Conservation (phyloP, 2,113 vertebrate species). For the Panthera leo region DNA sequence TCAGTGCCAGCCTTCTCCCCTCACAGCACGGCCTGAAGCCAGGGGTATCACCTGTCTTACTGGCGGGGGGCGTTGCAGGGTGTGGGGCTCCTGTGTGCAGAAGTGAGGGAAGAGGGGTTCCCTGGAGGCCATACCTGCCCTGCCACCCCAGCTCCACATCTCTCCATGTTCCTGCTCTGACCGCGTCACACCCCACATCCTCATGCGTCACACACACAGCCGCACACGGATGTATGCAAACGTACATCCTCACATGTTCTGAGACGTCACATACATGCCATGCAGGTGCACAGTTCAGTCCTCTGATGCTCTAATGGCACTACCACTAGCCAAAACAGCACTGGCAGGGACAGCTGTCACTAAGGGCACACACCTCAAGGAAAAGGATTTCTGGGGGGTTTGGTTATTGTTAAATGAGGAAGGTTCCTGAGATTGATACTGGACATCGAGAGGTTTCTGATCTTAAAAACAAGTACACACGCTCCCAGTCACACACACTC, state of each 20-base stretch:
- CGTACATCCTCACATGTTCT: neutral
- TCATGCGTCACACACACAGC: rapidly evolving
- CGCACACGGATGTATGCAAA: neutral
- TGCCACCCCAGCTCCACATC: neutral
- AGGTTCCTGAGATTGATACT: neutral
- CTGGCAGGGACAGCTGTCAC: neutral
- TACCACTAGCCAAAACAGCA: neutral
- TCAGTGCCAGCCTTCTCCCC: conserved; percentile 78
- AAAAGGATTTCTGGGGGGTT: neutral
- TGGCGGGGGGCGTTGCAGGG: rapidly evolving
- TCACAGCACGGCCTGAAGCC: rapidly evolving
- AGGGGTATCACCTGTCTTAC: neutral
- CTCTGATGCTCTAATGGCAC: neutral
- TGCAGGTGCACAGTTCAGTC: neutral
- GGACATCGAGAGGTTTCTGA: neutral
- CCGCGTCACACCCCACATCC: neutral
- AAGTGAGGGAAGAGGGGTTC: neutral
- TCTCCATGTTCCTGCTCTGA: neutral
- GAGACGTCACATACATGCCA: neutral
- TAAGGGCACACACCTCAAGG: neutral
- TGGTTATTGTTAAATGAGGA: neutral
- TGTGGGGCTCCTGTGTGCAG: neutral
- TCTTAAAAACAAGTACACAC: neutral
- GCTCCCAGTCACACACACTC: neutral
- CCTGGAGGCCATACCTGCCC: neutral